Base-by-base conservation (phyloP, 2,797 vertebrate species). In the Decapterus maruadsi region DNA sequence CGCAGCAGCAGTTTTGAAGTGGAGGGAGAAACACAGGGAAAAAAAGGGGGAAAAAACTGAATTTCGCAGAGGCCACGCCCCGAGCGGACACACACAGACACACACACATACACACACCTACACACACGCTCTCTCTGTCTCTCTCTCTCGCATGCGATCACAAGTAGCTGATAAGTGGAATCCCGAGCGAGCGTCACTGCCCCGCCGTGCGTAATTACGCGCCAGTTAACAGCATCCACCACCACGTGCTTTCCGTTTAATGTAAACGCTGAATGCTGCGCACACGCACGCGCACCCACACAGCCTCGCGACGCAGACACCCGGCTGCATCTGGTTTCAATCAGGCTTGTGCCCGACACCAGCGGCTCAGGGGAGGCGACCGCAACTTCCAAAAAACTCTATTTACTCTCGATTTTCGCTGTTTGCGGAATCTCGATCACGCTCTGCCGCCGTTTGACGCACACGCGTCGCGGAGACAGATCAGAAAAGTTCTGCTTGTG, bases 11-110 rank as follows among this genome's bases (percentile, higher is more conserved):
- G 80, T 87, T 90, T 85, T 86, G 68, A 89, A 80, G 81, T 53
- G 61, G 19, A 70, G 48, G 29, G 70, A 80, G 53, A 79, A 72
- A 82, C 22, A 38, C 40, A 51, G 38, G 43, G 22, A n/a, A 43
- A 46, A 62, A 38, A n/a, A 40, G 3, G 3, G 50, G 36, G 22
- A 31, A 19, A 19, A 34, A 22, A 8, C 8, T 36, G 20, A 22
- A 62, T 71, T 78, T 78, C 69, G 78, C 54, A 17, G 45, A 70
- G 22, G 89, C 89, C 93, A 92, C 95, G 92, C 95, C 95, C 88
- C 73, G 20, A 34, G 45, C 51, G 58, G 36, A 56, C 51, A 53
- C 65, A 63, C 53, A 8, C 68, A n/a, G 65, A 9, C 42, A 53
- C 75, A 43, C 12, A 55, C 42, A n/a, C 31, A 45, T 48, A 60